phyloP scores from a whole-genome alignment of 2,888 invertebrate genomes.

The Acrocera orbiculus region DNA sequence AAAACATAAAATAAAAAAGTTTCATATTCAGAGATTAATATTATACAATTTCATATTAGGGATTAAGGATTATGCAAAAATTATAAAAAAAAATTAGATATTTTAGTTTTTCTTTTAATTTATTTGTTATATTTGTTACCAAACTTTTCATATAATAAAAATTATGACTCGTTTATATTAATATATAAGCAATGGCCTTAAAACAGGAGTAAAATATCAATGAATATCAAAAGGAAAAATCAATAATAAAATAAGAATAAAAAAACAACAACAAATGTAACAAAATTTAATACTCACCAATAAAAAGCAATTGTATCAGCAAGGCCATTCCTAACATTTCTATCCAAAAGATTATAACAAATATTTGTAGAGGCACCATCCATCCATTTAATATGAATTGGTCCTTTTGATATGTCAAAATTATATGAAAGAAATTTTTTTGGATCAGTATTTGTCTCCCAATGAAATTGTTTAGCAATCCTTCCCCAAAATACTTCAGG shows the following conservation, averaged over 20 bases:
- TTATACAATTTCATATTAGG: too few relatives aligned
- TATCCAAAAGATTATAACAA: slow-evolving; percentile 87
- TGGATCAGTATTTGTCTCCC: slow-evolving; percentile 61
- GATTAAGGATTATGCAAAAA: too few relatives aligned
- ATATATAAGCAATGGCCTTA: too few relatives aligned
- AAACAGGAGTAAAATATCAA: too few relatives aligned
- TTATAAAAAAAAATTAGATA: too few relatives aligned
- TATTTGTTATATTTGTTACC: too few relatives aligned
- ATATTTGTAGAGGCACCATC: slow-evolving; percentile 89
- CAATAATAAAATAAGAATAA: slow-evolving; percentile 3
- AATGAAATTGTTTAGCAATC: slow-evolving; percentile 84
- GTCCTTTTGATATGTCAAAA: slow-evolving; percentile 76
- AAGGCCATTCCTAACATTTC: slow-evolving; percentile 71
- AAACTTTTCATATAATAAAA: too few relatives aligned
- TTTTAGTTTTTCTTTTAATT: too few relatives aligned
- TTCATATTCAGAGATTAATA: too few relatives aligned
- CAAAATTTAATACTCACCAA: slow-evolving; percentile 56
- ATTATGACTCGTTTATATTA: too few relatives aligned
- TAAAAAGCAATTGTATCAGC: slow-evolving; percentile 87
- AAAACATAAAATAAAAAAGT: too few relatives aligned
- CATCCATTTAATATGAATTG: slow-evolving; percentile 86
- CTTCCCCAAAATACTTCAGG: slow-evolving; percentile 88
- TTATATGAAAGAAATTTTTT: slow-evolving; percentile 76
- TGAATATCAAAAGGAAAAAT: too few relatives aligned
- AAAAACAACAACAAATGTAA: slow-evolving; percentile 1